Evolutionary conservation across 2,797 vertebrate species (phyloP).

Genomic region (Coccyzus lansbergi): DNA sequence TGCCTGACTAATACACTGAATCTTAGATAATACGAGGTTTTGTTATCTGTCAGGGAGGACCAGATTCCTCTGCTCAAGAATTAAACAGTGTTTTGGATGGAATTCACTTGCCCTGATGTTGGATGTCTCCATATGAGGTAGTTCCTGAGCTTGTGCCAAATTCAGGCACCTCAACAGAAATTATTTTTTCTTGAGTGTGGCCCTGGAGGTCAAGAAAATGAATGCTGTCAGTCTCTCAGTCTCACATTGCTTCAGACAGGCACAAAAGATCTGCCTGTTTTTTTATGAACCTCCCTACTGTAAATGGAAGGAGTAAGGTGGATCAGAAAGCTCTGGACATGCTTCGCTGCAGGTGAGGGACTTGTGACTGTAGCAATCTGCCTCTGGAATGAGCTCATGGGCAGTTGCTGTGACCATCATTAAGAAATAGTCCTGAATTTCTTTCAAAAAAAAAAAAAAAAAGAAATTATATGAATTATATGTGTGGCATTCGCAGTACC

Average conservation of each 20-base stretch:
- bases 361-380: not conserved
- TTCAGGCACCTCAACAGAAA: not conserved
- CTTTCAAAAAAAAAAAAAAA: not conserved
- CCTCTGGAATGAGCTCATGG: not conserved
- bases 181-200: not conserved
- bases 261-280: not conserved
- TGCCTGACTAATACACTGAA: constrained; percentile 54
- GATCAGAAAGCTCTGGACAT: not conserved
- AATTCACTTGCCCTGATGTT: not conserved
- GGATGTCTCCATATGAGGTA: not conserved
- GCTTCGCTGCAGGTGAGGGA: not conserved
- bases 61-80: not conserved
- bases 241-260: not conserved
- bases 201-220: not conserved
- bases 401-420: not conserved
- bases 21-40: constrained; percentile 5
- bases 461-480: too few relatives aligned
- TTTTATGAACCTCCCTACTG: not conserved
- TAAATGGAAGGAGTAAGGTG: not conserved
- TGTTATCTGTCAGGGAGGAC: not conserved
- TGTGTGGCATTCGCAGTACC: not conserved
- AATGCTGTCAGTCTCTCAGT: not conserved
- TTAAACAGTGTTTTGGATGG: not conserved
- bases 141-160: not conserved
- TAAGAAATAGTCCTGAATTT: not conserved